phyloP scores from a whole-genome alignment of 2,113 vertebrate species.

The Speoplatyrhinus poulsoni region DNA sequence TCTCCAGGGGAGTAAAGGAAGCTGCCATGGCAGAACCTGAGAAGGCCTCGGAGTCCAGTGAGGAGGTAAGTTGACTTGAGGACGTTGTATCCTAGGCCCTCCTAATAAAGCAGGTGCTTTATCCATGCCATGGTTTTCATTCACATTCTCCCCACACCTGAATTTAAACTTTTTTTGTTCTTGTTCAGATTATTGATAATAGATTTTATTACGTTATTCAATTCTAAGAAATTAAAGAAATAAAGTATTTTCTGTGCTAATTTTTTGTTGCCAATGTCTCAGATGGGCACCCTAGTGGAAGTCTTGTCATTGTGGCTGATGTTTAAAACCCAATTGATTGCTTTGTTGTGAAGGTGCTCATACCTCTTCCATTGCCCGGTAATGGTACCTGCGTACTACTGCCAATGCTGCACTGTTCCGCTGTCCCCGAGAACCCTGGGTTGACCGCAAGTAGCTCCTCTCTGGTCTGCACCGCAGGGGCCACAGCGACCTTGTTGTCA shows the following conservation, averaged over 20 bases:
- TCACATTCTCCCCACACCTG: no score
- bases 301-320: slow-evolving; percentile 63
- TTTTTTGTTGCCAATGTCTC: slow-evolving; percentile 57
- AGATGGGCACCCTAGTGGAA: slow-evolving; percentile 56
- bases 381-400: slow-evolving; percentile 70
- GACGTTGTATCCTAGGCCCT: background rate
- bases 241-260: slow-evolving; percentile 39
- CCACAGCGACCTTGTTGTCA: slow-evolving; percentile 65
- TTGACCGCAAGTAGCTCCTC: slow-evolving; percentile 63
- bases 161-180: no score
- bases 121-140: no score
- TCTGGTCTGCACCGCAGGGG: slow-evolving; percentile 55
- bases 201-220: no score
- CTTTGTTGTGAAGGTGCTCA: slow-evolving; percentile 74
- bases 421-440: slow-evolving; percentile 68
- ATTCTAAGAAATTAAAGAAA: no score
- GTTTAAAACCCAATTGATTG: slow-evolving; percentile 72
- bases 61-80: slow-evolving; percentile 71
- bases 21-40: slow-evolving; percentile 67
- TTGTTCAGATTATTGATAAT: no score
- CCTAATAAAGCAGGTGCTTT: no score
- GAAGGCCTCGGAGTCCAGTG: slow-evolving; percentile 57
- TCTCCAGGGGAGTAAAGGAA: slow-evolving; percentile 63
- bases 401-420: slow-evolving; percentile 68
- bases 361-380: slow-evolving; percentile 72